Conservation (phyloP, 2,888 invertebrate species). For the Aspidiotus rigidus region DNA sequence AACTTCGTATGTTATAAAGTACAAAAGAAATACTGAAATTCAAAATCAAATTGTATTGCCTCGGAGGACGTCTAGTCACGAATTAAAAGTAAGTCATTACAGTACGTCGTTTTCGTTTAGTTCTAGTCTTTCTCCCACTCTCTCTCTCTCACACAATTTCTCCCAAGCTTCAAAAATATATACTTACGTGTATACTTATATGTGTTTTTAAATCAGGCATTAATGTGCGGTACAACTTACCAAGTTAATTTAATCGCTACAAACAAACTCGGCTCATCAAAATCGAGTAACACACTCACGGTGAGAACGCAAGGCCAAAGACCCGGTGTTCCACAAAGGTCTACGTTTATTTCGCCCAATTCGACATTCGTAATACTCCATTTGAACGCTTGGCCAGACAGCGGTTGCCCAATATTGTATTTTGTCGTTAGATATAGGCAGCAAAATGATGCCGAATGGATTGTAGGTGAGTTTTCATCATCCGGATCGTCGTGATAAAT, state of each 20-base stretch:
- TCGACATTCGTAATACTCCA: slow-evolving; percentile 58
- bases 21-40: slow-evolving; percentile 42
- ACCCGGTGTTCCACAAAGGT: slow-evolving; percentile 57
- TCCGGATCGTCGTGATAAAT: not conserved
- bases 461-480: slow-evolving; percentile 46
- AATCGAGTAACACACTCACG: slow-evolving; percentile 57
- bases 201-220: slow-evolving; percentile 43
- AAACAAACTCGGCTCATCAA: slow-evolving; percentile 62
- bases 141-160: not conserved
- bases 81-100: slow-evolving; percentile 51
- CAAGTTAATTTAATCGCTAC: slow-evolving; percentile 60
- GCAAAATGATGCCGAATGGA: slow-evolving; percentile 57
- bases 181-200: not conserved
- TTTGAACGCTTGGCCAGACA: slow-evolving; percentile 63
- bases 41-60: slow-evolving; percentile 48
- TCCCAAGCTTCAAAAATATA: not conserved
- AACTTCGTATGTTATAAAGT: slow-evolving; percentile 58
- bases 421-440: slow-evolving; percentile 62
- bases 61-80: slow-evolving; percentile 57
- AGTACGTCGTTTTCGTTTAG: slow-evolving; percentile 17
- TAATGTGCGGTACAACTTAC: slow-evolving; percentile 63
- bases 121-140: not conserved
- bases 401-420: slow-evolving; percentile 59
- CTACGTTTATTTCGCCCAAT: slow-evolving; percentile 58
- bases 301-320: slow-evolving; percentile 63